Evolutionary conservation across 2,797 vertebrate genomes (phyloP), one percentile per base, ranked within the genome.

Genomic region (Mergus octosetaceus): DNA sequence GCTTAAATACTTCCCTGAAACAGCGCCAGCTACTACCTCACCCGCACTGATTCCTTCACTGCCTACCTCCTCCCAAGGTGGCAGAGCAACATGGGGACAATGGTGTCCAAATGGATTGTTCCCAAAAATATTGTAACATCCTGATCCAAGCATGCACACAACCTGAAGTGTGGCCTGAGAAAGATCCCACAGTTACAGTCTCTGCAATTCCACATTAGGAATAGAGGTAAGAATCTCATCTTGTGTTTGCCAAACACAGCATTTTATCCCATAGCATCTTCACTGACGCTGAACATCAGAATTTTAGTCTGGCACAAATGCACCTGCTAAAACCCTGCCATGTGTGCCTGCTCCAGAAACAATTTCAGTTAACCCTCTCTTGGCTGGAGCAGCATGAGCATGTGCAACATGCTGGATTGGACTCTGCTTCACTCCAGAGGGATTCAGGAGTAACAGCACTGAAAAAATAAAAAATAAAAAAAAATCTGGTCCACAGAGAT

Each of bases 41-140:
- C 34, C 43, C 1, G 0, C 66, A 49, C 30, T 30, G 30, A 85
- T 10, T 28, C 28, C 86, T 54, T 88, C 64, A 73, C 69, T 66
- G 28, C 22, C 65, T 11, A 3, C 15, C 56, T 70, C 79, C 64
- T 49, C 80, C 56, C 3, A 19, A 54, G 20, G 22, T 4, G 61
- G 64, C 4, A 9, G 25, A 94, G 72, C 61, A 66, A 34, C 25
- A 11, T 1, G 0, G 22, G 28, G n/a, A 14, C 34, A 10, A 5
- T 0, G 1, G 3, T 13, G 41, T 4, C 43, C 36, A 4, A 25
- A 45, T 0, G 0, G 38, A 65, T 21, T 21, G 16, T 7, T 2
- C 57, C 66, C 47, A 61, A 61, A 30, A 76, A 11, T 0, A 0
- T 1, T 32, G 2, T 5, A 16, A 39, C 21, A n/a, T 32, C 24